Evolutionary conservation across 2,888 invertebrate species (phyloP), one percentile per base, ranked within the genome.

Genomic region (Deroplatys truncata): DNA sequence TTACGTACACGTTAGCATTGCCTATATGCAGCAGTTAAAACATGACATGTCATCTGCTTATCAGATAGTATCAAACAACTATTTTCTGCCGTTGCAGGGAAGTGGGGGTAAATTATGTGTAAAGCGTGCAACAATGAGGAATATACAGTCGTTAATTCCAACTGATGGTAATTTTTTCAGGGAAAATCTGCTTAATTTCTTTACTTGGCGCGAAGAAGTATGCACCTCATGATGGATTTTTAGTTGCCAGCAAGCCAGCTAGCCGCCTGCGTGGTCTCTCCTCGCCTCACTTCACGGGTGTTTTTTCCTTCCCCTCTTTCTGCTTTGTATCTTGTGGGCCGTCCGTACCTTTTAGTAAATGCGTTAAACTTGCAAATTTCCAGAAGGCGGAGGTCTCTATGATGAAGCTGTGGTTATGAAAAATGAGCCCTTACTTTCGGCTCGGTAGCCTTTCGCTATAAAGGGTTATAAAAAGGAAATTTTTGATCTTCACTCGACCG

Each of bases 341-440:
- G 56, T 72, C 25, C 20, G 13, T 43, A 43, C 43, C 43, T 25
- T 72, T 72, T 72, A 20, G 56, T 20, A 86, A 72, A 72, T 86
- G 86, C 86, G n/a, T 86, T 86, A 86, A 86, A 72, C 86, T 72
- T 86, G 86, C 86, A 86, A 56, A 86, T 86, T 86, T 86, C 16
- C 28, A 25, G 28, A 43, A 29, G 28, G 20, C 56, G 56, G 56
- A 72, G 20, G 56, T 72, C 16, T 72, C 16, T 43, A 43, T 43
- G 43, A 43, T 43, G 43, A 43, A 43, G 43, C 43, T 72, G 56
- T 25, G 56, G 56, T 72, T 72, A 72, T 72, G 56, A 72, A 72
- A 72, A 72, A 72, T 25, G 56, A 20, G 25, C 20, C 56, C 16
- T 72, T 25, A 25, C 56, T 72, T 72, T 72, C 25, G 5, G 2